phyloP scores from a whole-genome alignment of 2,113 vertebrate genomes.

The Equus quagga region DNA sequence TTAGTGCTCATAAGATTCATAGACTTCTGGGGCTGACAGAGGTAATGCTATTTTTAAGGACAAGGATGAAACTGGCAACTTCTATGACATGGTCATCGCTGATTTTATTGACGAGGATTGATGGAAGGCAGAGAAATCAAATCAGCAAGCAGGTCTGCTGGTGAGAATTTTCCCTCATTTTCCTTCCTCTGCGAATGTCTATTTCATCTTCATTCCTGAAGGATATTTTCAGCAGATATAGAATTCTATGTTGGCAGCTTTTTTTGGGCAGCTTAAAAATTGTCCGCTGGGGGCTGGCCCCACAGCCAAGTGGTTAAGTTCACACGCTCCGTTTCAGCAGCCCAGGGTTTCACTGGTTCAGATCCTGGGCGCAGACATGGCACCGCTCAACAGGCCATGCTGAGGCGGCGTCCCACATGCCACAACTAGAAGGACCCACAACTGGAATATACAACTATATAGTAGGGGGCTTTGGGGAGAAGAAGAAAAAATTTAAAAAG shows the following conservation, averaged over 20 bases:
- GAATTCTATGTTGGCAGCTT: not conserved
- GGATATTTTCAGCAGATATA: not conserved
- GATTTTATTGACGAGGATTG: not conserved
- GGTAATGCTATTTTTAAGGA: rapidly evolving
- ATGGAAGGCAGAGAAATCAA: not conserved
- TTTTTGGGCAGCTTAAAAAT: not conserved
- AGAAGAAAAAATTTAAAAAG: too few relatives aligned
- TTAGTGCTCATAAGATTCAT: not conserved
- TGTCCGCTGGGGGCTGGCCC: not conserved
- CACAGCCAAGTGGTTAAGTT: too few relatives aligned
- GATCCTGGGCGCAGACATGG: too few relatives aligned
- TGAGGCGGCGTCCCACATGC: too few relatives aligned
- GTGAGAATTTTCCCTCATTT: not conserved
- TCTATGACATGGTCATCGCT: rapidly evolving
- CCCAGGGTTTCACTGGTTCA: too few relatives aligned
- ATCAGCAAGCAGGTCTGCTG: not conserved
- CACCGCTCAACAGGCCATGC: too few relatives aligned
- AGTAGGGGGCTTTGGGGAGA: too few relatives aligned
- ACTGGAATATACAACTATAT: too few relatives aligned
- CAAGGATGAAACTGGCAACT: not conserved
- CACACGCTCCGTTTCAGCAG: too few relatives aligned
- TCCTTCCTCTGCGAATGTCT: not conserved
- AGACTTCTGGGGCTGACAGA: not conserved
- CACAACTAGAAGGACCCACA: too few relatives aligned
- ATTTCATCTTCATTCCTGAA: not conserved